Evolutionary conservation across 2,888 invertebrate species (phyloP).

Genomic region (Lasioglossum malachurum): DNA sequence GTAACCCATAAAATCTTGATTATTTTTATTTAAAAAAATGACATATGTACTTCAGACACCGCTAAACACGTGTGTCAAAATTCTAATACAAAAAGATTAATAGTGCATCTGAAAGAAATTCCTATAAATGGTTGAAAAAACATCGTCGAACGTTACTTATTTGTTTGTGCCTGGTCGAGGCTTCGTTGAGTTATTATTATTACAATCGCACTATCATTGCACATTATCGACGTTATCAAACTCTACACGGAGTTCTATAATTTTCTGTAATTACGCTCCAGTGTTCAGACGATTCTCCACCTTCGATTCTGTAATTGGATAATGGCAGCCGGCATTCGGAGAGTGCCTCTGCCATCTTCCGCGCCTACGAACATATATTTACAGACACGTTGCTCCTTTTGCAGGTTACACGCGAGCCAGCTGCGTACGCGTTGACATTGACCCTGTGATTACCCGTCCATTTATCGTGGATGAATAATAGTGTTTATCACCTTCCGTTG

Average conservation of each 20-base stretch:
- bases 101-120: not conserved
- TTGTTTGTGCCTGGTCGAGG: not conserved
- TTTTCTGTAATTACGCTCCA: conserved; percentile 31
- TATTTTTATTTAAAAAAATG: not conserved
- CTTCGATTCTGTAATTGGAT: conserved; percentile 45
- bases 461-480: conserved; percentile 25
- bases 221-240: conserved; percentile 5
- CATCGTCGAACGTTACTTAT: not conserved
- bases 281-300: conserved; percentile 9
- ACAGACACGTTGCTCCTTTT: conserved; percentile 30
- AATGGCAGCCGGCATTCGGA: conserved; percentile 25
- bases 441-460: conserved; percentile 39
- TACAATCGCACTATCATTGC: not conserved
- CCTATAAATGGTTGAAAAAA: not conserved
- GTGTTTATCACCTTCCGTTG: conserved; percentile 23
- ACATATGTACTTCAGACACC: not conserved
- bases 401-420: conserved; percentile 14
- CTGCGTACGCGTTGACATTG: conserved; percentile 25
- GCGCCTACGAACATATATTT: conserved; percentile 39
- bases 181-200: not conserved
- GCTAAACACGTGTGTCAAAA: not conserved
- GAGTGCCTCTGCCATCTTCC: conserved; percentile 5
- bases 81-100: not conserved
- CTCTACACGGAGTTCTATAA: conserved; percentile 8
- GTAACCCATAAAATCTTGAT: not conserved